Evolutionary conservation across 2,113 vertebrate genomes (phyloP).

Genomic region (Willisornis vidua): DNA sequence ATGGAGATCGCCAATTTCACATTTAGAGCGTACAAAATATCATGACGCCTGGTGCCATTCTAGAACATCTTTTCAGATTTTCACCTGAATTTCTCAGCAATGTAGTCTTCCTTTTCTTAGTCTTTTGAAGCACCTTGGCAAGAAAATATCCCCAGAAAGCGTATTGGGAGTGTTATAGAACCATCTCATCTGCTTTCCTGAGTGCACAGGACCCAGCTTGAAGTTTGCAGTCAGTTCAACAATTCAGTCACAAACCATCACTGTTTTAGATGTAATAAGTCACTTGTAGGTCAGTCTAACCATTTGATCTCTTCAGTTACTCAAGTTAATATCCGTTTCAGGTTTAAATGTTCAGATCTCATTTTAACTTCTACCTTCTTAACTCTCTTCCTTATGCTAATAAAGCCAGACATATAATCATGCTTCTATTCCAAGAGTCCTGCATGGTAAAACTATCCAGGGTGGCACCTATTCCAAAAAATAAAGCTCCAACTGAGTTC

Average conservation of each 20-base stretch:
- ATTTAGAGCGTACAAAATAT: neutral
- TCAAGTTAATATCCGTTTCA: neutral
- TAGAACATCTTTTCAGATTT: neutral
- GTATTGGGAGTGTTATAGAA: conserved; percentile 14
- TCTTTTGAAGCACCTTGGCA: conserved; percentile 36
- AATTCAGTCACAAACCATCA: neutral
- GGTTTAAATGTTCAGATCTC: neutral
- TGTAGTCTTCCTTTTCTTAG: neutral
- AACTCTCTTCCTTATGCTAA: neutral
- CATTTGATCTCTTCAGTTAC: neutral
- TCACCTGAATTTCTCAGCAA: neutral
- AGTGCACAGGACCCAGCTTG: neutral
- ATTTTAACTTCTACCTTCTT: neutral
- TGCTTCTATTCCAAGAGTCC: neutral
- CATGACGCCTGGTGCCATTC: neutral
- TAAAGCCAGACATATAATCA: neutral
- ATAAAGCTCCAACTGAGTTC: neutral
- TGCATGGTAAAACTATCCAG: neutral
- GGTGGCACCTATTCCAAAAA: neutral
- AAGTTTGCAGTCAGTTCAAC: neutral
- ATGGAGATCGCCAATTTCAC: neutral
- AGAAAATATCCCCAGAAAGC: conserved; percentile 46
- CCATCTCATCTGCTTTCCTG: neutral
- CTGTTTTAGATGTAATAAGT: neutral
- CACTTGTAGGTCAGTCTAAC: neutral